A percentile compares a stretch with the other conserved stretches of the same genome.
Conservation (phyloP, 2,113 vertebrate genomes). For the Heterotis niloticus region DNA sequence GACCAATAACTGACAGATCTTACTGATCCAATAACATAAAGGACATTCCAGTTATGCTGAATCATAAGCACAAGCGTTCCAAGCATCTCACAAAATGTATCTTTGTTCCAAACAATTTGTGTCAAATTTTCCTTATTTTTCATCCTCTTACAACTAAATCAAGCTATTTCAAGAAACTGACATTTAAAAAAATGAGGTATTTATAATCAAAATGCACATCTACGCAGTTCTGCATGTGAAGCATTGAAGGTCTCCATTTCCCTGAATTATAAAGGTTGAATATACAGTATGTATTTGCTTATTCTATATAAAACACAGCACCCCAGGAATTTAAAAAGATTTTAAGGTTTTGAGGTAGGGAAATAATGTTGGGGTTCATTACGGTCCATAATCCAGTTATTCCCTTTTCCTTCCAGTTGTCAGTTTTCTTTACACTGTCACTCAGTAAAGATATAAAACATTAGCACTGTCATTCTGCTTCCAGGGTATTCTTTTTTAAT, state of each 20-base stretch:
- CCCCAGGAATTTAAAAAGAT: too few species aligned
- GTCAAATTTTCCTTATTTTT: background rate
- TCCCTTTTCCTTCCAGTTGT: background rate
- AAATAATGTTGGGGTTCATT: too few species aligned
- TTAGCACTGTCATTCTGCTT: background rate
- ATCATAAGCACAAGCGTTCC: background rate
- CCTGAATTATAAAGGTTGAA: background rate
- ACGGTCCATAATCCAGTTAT: too few species aligned
- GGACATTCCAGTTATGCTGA: background rate
- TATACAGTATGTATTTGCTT: background rate
- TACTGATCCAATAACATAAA: background rate
- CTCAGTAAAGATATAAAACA: background rate
- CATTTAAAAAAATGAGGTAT: background rate
- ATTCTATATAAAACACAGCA: background rate
- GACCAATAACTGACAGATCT: background rate
- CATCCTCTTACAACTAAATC: background rate
- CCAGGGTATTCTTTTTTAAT: background rate
- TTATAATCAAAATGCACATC: background rate
- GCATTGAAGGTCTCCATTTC: too few species aligned
- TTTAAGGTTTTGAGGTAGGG: too few species aligned
- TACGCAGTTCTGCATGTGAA: background rate
- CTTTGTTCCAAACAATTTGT: background rate
- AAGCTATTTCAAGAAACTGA: background rate
- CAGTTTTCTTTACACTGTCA: background rate
- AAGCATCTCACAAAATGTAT: background rate